Base-by-base conservation (phyloP, 2,113 vertebrate genomes). In the Leuciscus idus region DNA sequence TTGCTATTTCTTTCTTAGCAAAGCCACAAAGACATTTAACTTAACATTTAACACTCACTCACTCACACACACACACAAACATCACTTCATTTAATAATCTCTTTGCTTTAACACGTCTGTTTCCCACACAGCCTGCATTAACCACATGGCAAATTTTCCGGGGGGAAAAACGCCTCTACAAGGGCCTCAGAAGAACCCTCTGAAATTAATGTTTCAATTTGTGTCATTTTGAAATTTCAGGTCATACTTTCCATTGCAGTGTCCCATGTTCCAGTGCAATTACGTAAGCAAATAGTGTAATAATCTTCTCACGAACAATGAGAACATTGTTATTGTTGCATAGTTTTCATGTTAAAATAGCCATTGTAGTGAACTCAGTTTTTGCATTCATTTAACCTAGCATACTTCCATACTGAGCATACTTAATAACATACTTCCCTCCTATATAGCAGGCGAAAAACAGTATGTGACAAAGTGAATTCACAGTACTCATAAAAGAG, bases 221-320 rank as follows among this genome's bases (percentile, higher is more conserved):
- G 73, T 72, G 72, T 26, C 72, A 74, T 43, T 72, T 21, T 73
- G 36, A 23, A 73, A n/a, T 39, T n/a, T 73, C 10, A n/a, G 9
- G 36, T 73, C 70, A 46, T 21, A 73, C 10, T 79, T 79, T 79
- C 52, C 76, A 79, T 59, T 75, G 13, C 28, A 39, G 19, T 79
- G 52, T 59, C 21, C 30, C 30, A 79, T 79, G 50, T 33, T 55
- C 26, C 19, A 33, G 48, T 33, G 21, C 28, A 21, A 55, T 55
- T 52, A 77, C 75, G 19, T 21, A 77, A 79, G 76, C 52, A 39
- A 59, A 33, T 48, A 28, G 39, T 50, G 72, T 50, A 48, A 75
- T 75, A 9, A 75, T 75, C 52, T 11, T 17, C 5, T 10, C 2
- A 6, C 10, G 28, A 77, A 77, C 48, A 77, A 55, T 2, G 1